A percentile compares a stretch with the other conserved stretches of the same genome.
These are phyloP conservation scores for Mola mola DNA, from an alignment of 2,113 vertebrate genomes.

Conservation along the genomic window DNA sequence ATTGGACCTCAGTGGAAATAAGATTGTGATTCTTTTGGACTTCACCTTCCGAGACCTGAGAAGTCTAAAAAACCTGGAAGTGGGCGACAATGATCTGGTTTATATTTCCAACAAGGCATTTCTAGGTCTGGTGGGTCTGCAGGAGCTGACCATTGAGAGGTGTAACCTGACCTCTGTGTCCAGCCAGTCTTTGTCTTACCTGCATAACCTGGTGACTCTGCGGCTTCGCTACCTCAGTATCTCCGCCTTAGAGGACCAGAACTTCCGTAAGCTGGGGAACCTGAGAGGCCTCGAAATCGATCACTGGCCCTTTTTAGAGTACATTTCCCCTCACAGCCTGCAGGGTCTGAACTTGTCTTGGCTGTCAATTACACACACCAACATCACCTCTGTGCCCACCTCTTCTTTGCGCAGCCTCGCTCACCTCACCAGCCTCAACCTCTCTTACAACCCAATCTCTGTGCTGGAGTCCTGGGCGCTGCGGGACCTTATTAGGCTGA, in stretches of 20 bases:
- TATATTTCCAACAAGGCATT: conserved; percentile 97
- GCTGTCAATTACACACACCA: conserved; percentile 95
- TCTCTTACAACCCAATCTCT: conserved; percentile 95
- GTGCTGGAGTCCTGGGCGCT: conserved; percentile 91
- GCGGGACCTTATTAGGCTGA: conserved; percentile 89
- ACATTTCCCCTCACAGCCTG: conserved; percentile 89
- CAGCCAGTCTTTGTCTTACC: conserved; percentile 90
- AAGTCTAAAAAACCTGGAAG: conserved; percentile 88
- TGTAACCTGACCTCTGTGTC: conserved; percentile 97
- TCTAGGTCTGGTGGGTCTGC: conserved; percentile 88
- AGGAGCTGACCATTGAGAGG: conserved; percentile 91
- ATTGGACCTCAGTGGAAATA: conserved; percentile 96
- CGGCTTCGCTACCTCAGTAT: conserved; percentile 93
- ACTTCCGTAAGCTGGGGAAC: conserved; percentile 88
- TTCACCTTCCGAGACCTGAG: conserved; percentile 93
- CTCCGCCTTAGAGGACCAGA: conserved; percentile 89
- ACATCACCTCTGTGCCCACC: conserved; percentile 91
- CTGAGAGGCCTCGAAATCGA: conserved; percentile 92
- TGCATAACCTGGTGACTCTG: conserved; percentile 88
- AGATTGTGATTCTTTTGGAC: conserved; percentile 94
- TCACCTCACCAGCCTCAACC: conserved; percentile 91
- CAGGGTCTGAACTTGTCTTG: conserved; percentile 94
- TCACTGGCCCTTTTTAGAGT: conserved; percentile 93
- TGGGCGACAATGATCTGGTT: conserved; percentile 96
- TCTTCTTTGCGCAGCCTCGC: conserved; percentile 90